Evolutionary conservation across 2,888 invertebrate genomes (phyloP).

Genomic region (Escarpia spicata): DNA sequence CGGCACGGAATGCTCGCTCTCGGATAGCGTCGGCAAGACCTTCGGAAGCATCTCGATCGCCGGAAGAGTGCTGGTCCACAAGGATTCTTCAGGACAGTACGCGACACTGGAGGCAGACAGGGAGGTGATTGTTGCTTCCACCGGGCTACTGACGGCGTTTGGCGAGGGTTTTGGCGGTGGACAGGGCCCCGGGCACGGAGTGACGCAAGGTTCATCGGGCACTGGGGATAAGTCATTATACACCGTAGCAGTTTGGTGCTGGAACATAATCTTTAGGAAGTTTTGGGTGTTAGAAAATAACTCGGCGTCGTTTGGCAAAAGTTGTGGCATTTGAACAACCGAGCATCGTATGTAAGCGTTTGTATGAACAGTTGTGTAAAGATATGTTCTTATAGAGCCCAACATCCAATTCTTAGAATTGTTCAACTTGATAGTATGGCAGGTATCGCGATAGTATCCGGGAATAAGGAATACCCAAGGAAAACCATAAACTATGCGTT

Average conservation of each 20-base stretch:
- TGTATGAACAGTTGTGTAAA: no score
- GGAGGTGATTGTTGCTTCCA: background rate
- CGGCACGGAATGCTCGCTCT: background rate
- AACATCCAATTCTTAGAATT: no score
- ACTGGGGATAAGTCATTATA: conserved; percentile 38
- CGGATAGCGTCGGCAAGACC: background rate
- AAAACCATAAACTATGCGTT: no score
- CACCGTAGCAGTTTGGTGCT: background rate
- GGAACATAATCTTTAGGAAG: no score
- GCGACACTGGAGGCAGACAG: background rate
- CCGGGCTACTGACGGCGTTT: conserved; percentile 31
- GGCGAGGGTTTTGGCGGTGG: conserved; percentile 33
- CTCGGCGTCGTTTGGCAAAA: no score
- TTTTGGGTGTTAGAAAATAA: no score
- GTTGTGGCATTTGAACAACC: no score
- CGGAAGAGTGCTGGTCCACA: background rate
- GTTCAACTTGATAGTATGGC: no score
- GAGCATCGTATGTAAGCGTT: no score
- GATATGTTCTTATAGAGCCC: no score
- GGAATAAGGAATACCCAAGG: no score
- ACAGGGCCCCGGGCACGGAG: conserved; percentile 38
- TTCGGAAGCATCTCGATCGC: background rate
- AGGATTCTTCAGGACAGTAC: background rate
- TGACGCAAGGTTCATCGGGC: conserved; percentile 23
- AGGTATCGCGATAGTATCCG: no score